A percentile compares a stretch with the other conserved stretches of the same genome.
These are phyloP conservation scores for Nasonia oneida DNA, from an alignment of 2,888 invertebrate species.

Conservation along the genomic window DNA sequence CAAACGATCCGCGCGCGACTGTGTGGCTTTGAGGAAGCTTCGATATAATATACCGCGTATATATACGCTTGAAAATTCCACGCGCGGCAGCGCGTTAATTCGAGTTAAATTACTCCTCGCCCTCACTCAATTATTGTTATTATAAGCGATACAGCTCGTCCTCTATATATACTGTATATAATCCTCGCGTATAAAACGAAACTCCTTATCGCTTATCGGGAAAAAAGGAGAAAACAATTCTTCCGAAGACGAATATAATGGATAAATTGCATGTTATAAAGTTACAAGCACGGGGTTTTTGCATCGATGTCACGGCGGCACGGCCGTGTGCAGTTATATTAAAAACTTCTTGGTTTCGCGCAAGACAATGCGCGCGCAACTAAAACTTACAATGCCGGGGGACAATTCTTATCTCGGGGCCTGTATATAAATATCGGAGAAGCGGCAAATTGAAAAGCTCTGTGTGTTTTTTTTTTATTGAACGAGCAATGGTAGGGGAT, in stretches of 20 bases:
- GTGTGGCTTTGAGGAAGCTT: neutral
- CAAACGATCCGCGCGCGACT: too few species aligned
- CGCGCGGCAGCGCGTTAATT: neutral
- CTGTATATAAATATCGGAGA: too few species aligned
- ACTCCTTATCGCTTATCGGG: too few species aligned
- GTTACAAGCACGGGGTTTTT: neutral
- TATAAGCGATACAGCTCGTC: too few species aligned
- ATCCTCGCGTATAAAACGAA: too few species aligned
- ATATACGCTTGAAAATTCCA: neutral
- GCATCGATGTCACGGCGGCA: neutral
- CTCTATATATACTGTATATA: too few species aligned
- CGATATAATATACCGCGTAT: neutral
- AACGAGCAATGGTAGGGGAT: too few species aligned
- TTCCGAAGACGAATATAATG: neutral
- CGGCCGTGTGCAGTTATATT: neutral
- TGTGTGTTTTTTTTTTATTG: too few species aligned
- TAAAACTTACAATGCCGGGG: neutral
- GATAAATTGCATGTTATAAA: slow-evolving; percentile 7
- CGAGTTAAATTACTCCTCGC: neutral
- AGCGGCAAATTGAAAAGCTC: too few species aligned
- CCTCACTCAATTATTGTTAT: too few species aligned
- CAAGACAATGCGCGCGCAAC: neutral
- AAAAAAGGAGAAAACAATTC: too few species aligned
- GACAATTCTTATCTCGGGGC: neutral
- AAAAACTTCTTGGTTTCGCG: neutral